phyloP scores from a whole-genome alignment of 2,113 vertebrate species.

The Pao palembangensis region DNA sequence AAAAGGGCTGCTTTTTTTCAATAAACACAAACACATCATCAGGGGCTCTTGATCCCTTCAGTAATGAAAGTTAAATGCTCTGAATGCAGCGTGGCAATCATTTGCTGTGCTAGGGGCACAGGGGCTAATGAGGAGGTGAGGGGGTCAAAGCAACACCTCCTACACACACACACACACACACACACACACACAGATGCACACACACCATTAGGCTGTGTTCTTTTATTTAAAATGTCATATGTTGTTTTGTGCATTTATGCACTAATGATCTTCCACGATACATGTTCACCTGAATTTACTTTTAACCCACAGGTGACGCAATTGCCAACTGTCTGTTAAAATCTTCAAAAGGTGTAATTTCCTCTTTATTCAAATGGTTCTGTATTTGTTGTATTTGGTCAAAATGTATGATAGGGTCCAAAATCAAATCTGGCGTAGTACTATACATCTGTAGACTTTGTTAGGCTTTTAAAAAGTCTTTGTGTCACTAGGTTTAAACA shows the following conservation, averaged over 20 bases:
- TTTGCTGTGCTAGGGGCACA: constrained; percentile 33
- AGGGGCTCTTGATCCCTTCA: constrained; percentile 9
- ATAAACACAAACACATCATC: constrained; percentile 52
- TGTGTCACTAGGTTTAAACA: neutral
- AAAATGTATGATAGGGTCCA: no score
- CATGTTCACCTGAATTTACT: no score
- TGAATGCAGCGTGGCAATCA: constrained; percentile 57
- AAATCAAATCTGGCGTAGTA: no score
- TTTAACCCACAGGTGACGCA: no score
- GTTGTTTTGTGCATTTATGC: neutral
- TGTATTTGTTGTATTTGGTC: no score
- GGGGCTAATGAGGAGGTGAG: constrained; percentile 29
- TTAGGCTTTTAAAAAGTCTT: neutral
- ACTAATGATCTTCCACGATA: no score
- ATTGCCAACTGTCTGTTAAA: no score
- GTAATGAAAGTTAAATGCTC: constrained; percentile 71
- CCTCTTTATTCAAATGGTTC: no score
- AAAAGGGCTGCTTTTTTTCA: constrained; percentile 41
- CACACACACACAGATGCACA: constrained; percentile 1
- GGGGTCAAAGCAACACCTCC: constrained; percentile 33
- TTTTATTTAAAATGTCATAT: constrained; percentile 7
- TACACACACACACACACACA: neutral
- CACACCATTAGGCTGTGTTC: constrained; percentile 33
- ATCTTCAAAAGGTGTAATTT: no score
- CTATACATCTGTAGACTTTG: neutral